Evolutionary conservation across 2,113 vertebrate genomes (phyloP), one percentile per base, ranked within the genome.

Genomic region (Chlorodrepanis virens): DNA sequence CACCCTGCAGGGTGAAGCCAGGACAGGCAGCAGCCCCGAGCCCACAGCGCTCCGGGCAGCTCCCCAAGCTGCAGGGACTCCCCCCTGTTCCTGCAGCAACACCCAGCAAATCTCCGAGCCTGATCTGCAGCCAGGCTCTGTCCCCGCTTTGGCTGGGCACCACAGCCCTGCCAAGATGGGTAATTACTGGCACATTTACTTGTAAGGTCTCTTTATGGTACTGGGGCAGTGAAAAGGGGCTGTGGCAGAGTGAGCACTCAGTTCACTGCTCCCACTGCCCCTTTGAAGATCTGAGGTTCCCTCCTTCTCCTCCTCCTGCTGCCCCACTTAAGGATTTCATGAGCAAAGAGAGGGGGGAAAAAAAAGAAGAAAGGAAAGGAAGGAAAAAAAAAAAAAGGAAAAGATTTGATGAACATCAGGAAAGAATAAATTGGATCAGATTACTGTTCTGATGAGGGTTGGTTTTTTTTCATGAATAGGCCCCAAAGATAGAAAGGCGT

Each of bases 351-450:
- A 77, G 29, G 16, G 18, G 2, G 6, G 4, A 16, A 54, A 56
- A 60, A 56, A 57, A 47, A 74, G 35, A 81, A 87, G 47, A 80
- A 93, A 79, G 61, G 24, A 71, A 91, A 84, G 67, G 69, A 87
- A 77, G 35, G 75, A 90, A 92, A 94, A 82, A 82, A 83, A 82
- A 67, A n/a, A 82, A 96, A 95, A 95, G 94, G 92, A 93, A 97
- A 95, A 93, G 95, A 95, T 96, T 92, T 97, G 95, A 96, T 96
- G 94, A 97, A 95, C 85, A 95, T 93, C 94, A 96, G 94, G 95
- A 95, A 96, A 94, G 93, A 89, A 94, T 94, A 92, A 96, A 95
- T 94, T 93, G 95, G 92, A 96, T 92, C 94, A 95, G 96, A 96
- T 97, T 95, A 96, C 95, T 80, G 88, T 42, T 94, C 95, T 94